Percentiles rank a stretch among this genome's conserved stretches.
Evolutionary conservation across 2,113 vertebrate species (phyloP).

Genomic region (Neofelis nebulosa): DNA sequence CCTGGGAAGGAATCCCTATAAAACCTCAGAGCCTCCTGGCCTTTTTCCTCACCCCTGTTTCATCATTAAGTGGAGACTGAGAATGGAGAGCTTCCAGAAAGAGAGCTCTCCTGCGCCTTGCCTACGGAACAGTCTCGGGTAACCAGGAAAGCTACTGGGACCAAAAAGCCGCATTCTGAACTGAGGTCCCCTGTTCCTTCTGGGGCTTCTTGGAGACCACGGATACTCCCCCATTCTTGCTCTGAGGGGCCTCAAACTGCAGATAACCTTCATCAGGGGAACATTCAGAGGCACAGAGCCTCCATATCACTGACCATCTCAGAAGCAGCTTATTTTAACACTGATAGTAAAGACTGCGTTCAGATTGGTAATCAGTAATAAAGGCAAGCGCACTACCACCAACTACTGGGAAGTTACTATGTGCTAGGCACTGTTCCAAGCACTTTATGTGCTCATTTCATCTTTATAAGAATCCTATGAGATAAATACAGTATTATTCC

Average conservation of each 20-base stretch:
- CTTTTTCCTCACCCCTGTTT: neutral
- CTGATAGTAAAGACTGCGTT: neutral
- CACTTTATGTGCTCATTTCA: neutral
- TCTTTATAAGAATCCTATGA: neutral
- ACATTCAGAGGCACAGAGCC: neutral
- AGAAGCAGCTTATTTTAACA: neutral
- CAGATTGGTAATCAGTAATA: neutral
- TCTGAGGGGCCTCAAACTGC: neutral
- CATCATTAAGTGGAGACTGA: neutral
- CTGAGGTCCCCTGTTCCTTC: neutral
- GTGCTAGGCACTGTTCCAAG: neutral
- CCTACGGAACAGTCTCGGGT: neutral
- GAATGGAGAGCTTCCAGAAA: neutral
- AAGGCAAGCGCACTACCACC: neutral
- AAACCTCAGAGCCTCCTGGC: neutral
- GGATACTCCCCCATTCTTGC: neutral
- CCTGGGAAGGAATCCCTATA: neutral
- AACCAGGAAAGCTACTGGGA: neutral
- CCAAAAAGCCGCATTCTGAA: neutral
- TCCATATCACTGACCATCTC: neutral
- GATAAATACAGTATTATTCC: neutral
- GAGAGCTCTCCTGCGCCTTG: too few species aligned
- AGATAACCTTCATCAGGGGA: neutral
- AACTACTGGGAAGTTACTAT: neutral
- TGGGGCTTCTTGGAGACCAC: neutral